Evolutionary conservation across 2,888 invertebrate species (phyloP).

Genomic region (Ornithoptera priamus): DNA sequence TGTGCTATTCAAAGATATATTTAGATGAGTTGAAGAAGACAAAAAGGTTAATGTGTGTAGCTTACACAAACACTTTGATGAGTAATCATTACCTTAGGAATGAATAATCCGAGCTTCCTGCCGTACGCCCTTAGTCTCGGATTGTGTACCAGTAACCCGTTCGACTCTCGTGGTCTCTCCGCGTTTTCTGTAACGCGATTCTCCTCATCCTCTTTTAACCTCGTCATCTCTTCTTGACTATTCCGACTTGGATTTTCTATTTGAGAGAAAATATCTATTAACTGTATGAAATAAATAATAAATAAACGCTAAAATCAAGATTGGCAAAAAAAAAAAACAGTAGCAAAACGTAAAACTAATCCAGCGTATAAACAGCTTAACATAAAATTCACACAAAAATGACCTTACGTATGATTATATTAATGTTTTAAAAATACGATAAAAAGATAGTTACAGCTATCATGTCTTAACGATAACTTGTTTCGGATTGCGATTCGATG

Average conservation of each 20-base stretch:
- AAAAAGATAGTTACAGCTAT: conserved; percentile 35
- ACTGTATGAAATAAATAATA: conserved; percentile 13
- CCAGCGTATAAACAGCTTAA: conserved; percentile 25
- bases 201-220: conserved; percentile 32
- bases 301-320: conserved; percentile 6
- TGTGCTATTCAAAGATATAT: too few relatives aligned
- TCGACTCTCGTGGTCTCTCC: conserved; percentile 43
- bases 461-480: conserved; percentile 31
- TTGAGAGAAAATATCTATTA: conserved; percentile 17
- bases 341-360: conserved; percentile 17
- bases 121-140: conserved; percentile 67
- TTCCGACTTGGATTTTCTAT: conserved; percentile 56
- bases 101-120: conserved; percentile 70
- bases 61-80: conserved; percentile 10
- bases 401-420: conserved; percentile 44
- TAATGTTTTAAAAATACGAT: conserved; percentile 25
- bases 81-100: conserved; percentile 64
- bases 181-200: conserved; percentile 37
- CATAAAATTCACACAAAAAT: conserved; percentile 33
- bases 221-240: conserved; percentile 43
- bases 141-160: conserved; percentile 60
- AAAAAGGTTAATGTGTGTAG: conserved; percentile 18
- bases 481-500: neutral
- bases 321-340: conserved; percentile 3
- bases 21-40: neutral